Evolutionary conservation across 2,797 vertebrate species (phyloP).

Genomic region (Garrulus glandarius): DNA sequence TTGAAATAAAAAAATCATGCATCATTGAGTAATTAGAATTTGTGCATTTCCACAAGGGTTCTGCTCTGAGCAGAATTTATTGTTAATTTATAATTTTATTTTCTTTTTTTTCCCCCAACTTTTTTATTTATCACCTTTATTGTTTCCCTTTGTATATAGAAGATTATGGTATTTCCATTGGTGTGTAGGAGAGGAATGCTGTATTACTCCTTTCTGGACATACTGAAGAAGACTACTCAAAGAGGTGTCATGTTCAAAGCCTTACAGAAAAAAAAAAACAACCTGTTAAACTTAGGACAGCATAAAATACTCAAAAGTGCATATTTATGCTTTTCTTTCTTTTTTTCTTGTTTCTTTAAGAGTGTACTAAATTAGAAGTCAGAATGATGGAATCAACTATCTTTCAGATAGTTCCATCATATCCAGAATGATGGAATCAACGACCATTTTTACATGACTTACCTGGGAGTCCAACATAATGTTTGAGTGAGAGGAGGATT

Average conservation of each 20-base stretch:
- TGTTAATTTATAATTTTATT: neutral
- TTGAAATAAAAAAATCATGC: neutral
- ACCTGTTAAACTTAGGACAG: neutral
- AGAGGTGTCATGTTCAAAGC: neutral
- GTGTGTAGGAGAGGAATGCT: neutral
- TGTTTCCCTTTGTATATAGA: neutral
- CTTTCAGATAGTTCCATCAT: no score
- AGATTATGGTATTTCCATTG: neutral
- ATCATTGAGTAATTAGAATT: neutral
- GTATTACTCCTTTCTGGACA: neutral
- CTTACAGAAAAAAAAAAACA: neutral
- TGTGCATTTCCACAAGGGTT: neutral
- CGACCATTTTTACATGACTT: neutral
- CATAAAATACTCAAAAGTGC: neutral
- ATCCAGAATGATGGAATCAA: neutral
- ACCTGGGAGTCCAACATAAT: neutral
- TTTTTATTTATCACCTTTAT: neutral
- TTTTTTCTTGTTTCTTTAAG: neutral
- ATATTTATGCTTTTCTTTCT: neutral
- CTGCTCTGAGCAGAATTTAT: neutral
- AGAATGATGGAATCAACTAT: neutral
- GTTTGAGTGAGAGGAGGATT: neutral
- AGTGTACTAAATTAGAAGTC: neutral
- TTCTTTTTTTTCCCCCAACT: neutral
- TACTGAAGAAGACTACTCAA: neutral